Evolutionary conservation across 2,888 invertebrate species (phyloP), one percentile per base, ranked within the genome.

Genomic region (Diploptera punctata): DNA sequence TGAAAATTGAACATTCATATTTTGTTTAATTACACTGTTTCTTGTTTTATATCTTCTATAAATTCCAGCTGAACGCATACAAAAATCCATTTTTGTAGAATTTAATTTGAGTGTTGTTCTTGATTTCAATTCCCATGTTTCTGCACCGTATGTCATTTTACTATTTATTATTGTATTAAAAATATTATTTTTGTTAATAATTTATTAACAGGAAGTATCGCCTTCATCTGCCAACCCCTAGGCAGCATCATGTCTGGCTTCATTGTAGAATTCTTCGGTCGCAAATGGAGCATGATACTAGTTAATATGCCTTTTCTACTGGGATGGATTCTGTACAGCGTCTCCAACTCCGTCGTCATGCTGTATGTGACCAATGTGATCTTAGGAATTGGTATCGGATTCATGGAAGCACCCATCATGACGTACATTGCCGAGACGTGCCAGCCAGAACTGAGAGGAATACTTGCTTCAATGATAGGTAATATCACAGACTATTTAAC

Each of bases 371-470:
- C 83, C 0, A 86, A 86, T 49, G 84, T 86, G 0, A 77, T 88
- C 21, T 80, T 88, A 68, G 88, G 88, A 0, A 82, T 88, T 4
- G 87, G 88, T 0, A 86, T 87, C 2, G 88, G 88, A 0, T 83
- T 88, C 19, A 87, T 88, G 87, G 88, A 88, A 77, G 87, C 87
- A 0, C 88, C 88, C 0, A 86, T 87, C 1, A 81, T 88, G n/a
- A 87, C 88, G 1, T 88, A 88, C 73, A 84, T 88, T 16, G 88
- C 88, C 1, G 88, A 88, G 83, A 83, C 88, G 38, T 87, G 87
- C 77, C 86, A 88, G 75, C 85, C 87, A 0, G 80, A 83, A 1
- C 77, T 88, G 29, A 83, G 88, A 0, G 88, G 88, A 0, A 84
- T 84, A 49, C 80, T 88, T 73, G 87, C 86, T 4, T 86, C 87